These are phyloP conservation scores for Syrista parreyssii DNA, from an alignment of 2,888 invertebrate species.

Conservation along the genomic window DNA sequence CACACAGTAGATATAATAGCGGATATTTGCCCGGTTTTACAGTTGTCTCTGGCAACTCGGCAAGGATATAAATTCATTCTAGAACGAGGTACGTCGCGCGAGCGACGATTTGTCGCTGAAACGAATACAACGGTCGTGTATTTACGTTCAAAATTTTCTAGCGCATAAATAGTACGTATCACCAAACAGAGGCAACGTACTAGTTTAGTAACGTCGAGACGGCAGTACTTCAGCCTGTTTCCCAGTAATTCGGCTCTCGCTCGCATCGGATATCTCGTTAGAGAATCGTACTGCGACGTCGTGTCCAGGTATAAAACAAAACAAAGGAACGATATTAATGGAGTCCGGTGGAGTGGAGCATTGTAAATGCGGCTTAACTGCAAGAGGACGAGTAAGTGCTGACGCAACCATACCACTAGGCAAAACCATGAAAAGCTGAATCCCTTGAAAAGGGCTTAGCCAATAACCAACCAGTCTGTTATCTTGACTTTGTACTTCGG, in stretches of 20 bases:
- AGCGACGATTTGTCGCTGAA: not conserved
- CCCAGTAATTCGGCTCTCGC: not conserved
- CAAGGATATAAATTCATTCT: not conserved
- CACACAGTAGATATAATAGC: not conserved
- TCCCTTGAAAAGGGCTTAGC: not conserved
- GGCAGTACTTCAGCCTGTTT: not conserved
- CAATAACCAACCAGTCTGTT: not conserved
- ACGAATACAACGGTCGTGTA: not conserved
- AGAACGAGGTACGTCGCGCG: not conserved
- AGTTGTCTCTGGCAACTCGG: not conserved
- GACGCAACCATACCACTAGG: not conserved
- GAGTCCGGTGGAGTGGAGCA: not conserved
- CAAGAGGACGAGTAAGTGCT: not conserved
- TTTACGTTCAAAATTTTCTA: not conserved
- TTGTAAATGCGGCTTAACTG: slow-evolving; percentile 1
- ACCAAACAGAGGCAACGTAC: not conserved
- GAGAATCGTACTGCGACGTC: not conserved
- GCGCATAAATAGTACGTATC: not conserved
- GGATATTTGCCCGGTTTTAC: not conserved
- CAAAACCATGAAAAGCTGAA: not conserved
- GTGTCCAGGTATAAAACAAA: not conserved
- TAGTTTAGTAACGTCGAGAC: not conserved
- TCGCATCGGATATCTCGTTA: not conserved
- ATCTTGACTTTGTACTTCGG: not conserved
- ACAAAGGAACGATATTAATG: slow-evolving; percentile 1